Base-by-base conservation (phyloP, 1,140 invertebrate species). In the Microplitis mediator region DNA sequence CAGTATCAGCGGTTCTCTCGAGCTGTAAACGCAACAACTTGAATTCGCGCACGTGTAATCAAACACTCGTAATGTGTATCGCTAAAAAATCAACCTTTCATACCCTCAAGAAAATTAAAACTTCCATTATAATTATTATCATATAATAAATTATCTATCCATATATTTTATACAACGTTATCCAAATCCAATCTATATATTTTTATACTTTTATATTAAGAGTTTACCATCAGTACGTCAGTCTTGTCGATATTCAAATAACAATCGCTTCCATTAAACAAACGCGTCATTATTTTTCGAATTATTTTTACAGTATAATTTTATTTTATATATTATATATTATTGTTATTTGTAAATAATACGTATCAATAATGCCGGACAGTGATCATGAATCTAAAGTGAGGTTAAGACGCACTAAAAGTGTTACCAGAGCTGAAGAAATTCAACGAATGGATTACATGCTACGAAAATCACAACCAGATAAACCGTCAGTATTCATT, bases 381-480 rank as follows among this genome's bases (percentile, higher is more conserved):
- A 79, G 85, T 36, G 73, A 82, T 73, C 80, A 85, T 64, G 77
- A 78, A 58, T 80, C 83, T 13, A 73, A 78, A 75, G 79, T 92
- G 69, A 88, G 92, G 16, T 90, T 92, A 72, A 89, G 94, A 74
- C 89, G 95, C 75, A 92, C 94, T 2, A 93, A 95, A 80, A 96
- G 95, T 88, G 93, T 95, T 4, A 95, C 94, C 13, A 90, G 92
- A 69, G 95, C 94, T 51, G 95, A 97, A 88, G 93, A 97, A 86
- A 95, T 95, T 62, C 90, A 91, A 66, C 92, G 92, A 78, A 91
- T 93, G 76, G 94, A 95, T 84, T 90, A 91, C 77, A 93, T 92
- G 87, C 91, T 91, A 70, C 88, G 95, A 58, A 92, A 89, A 81
- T 91, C 90, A n/a, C 95, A 96, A 80, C 92, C 93, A 4, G 95